A percentile compares a stretch with the other conserved stretches of the same genome.
phyloP scores from a whole-genome alignment of 2,113 vertebrate species.

The Mola mola region DNA sequence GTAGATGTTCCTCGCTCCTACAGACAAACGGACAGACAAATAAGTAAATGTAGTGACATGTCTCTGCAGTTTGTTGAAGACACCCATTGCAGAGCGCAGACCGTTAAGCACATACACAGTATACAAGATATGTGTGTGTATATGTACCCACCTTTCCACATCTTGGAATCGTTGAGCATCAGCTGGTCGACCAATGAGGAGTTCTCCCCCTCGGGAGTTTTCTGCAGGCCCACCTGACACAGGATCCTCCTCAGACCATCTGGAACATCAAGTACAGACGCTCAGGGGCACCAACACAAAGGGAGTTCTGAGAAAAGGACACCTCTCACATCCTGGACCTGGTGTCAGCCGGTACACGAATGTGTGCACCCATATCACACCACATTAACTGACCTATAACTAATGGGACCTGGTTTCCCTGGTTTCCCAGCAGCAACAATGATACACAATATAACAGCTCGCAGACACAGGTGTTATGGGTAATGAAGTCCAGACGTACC shows the following conservation, averaged over 20 bases:
- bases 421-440: no score
- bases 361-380: no score
- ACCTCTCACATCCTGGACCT: neutral
- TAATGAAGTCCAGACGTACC: conserved; percentile 75
- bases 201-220: conserved; percentile 88
- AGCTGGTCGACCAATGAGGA: conserved; percentile 92
- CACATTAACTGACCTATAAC: no score
- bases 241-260: conserved; percentile 92
- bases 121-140: conserved; percentile 2
- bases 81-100: no score
- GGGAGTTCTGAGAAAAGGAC: neutral
- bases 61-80: no score
- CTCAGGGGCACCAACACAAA: no score
- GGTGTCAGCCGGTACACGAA: neutral
- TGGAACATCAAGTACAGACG: no score
- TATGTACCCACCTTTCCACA: conserved; percentile 89
- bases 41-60: neutral
- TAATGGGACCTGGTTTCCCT: no score
- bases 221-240: conserved; percentile 94
- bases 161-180: conserved; percentile 96
- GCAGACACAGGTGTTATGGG: neutral
- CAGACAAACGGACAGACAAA: no score
- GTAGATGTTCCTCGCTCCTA: conserved; percentile 95
- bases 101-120: no score
- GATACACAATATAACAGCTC: neutral